Conservation (phyloP, 2,113 vertebrate species). For the Notothenia rossii region DNA sequence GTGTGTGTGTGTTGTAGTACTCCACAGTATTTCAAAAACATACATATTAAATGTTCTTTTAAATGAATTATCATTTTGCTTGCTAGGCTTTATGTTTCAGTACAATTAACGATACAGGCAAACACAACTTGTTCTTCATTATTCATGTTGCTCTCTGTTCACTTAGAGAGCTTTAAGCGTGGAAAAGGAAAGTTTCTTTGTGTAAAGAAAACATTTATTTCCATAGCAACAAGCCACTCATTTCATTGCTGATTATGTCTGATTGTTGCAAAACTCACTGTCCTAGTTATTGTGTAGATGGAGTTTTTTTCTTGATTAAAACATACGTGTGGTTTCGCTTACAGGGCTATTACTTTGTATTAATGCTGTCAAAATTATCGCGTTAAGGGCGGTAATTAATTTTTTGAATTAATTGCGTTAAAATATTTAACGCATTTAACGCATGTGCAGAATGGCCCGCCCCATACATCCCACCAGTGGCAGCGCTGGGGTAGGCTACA, state of each 20-base stretch:
- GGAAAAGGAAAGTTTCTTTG: neutral
- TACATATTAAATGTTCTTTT: conserved; percentile 36
- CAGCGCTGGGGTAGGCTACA: too few species aligned
- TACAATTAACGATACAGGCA: neutral
- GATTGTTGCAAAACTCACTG: neutral
- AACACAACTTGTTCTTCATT: conserved; percentile 25
- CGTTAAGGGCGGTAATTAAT: too few species aligned
- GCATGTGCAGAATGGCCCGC: too few species aligned
- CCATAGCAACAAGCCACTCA: neutral
- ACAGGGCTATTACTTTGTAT: neutral
- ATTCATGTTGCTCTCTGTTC: conserved; percentile 24
- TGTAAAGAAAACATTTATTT: conserved; percentile 2
- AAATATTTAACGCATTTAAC: too few species aligned
- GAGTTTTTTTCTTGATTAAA: neutral
- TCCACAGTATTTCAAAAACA: conserved; percentile 9
- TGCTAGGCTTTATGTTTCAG: conserved; percentile 6
- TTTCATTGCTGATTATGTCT: neutral
- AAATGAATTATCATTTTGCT: conserved; percentile 37
- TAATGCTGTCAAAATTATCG: too few species aligned
- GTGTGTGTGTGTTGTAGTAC: neutral
- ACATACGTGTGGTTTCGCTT: neutral
- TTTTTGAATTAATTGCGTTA: too few species aligned
- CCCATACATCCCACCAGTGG: too few species aligned
- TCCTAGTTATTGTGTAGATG: neutral
- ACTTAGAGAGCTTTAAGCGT: neutral